Evolutionary conservation across 2,113 vertebrate species (phyloP), one percentile per base, ranked within the genome.

Genomic region (Ammodytes marinus): DNA sequence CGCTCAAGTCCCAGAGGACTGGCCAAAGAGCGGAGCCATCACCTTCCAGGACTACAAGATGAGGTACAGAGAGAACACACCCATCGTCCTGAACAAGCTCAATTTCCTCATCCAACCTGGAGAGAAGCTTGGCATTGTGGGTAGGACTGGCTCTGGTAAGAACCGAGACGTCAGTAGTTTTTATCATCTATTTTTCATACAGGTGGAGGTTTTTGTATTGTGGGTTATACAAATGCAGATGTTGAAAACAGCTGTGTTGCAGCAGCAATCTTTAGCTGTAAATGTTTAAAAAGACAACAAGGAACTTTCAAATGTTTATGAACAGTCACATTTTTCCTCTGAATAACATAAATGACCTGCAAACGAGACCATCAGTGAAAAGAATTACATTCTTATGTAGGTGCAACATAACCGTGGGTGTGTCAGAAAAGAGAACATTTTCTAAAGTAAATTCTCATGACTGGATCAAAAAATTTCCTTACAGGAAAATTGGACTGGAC

Each of bases 71-170:
- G 87, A 95, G 65, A 93, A 95, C 46, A 95, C 94, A 0, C 96
- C 95, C 0, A 84, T 95, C 0, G 95, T 96, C 58, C 95, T 97
- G 4, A 82, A 93, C 0, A 82, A 88, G 12, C 88, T 98, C 57
- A 84, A 95, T 58, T 69, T 96, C 50, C 19, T 6, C 65, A 95
- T 96, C 67, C 65, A 55, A 1, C 85, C 92, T n/a, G 88, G 86
- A 73, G 93, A 97, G 92, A 96, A 95, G 8, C 82, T 96, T 10
- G 96, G 96, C 45, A 96, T 96, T n/a, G 95, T 97, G 40, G 96
- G 96, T 89, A 95, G 95, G 65, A 96, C 94, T 0, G 91, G 92
- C 12, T 97, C 95, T 12, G 96, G 95, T 96, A 91, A 84, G 84
- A 45, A 11, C 27, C 47, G 69, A 27, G 15, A 73, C 37, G 19